phyloP scores from a whole-genome alignment of 2,888 invertebrate species.

The Drosophila crucigera region DNA sequence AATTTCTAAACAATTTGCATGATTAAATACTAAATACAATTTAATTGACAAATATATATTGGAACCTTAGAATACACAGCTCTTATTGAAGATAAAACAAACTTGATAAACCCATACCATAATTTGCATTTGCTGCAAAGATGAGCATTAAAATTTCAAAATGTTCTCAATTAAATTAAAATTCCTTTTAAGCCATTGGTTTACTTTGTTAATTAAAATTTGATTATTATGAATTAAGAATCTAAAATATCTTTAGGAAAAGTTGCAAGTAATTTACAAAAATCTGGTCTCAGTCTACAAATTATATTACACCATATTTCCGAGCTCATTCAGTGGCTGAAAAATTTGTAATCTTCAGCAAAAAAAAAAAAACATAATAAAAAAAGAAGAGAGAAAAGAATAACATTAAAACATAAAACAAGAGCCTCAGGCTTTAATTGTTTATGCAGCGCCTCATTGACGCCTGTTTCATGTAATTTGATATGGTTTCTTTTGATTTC shows the following conservation, averaged over 20 bases:
- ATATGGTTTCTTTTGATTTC: constrained; percentile 32
- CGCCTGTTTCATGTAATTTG: constrained; percentile 67
- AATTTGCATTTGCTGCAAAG: not conserved
- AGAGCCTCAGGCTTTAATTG: constrained; percentile 64
- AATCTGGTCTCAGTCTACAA: not conserved
- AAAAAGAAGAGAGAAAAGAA: constrained; percentile 5
- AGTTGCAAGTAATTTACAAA: not conserved
- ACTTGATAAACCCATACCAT: not conserved
- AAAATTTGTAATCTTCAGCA: constrained; percentile 78
- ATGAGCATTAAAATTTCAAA: not conserved
- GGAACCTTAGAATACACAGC: not conserved
- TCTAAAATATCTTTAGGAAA: not conserved
- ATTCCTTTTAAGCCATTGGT: too few relatives aligned
- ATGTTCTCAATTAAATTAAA: not conserved
- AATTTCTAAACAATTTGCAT: not conserved
- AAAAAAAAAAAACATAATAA: constrained; percentile 36
- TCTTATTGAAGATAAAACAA: not conserved
- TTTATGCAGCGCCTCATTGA: constrained; percentile 78
- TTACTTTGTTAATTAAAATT: not conserved
- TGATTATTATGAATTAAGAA: not conserved
- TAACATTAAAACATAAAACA: constrained; percentile 31
- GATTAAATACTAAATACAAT: not conserved
- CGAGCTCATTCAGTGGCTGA: constrained; percentile 50
- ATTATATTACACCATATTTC: constrained; percentile 18
- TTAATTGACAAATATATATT: not conserved